Base-by-base conservation (phyloP, 2,888 invertebrate species). In the Eilema caniola region DNA sequence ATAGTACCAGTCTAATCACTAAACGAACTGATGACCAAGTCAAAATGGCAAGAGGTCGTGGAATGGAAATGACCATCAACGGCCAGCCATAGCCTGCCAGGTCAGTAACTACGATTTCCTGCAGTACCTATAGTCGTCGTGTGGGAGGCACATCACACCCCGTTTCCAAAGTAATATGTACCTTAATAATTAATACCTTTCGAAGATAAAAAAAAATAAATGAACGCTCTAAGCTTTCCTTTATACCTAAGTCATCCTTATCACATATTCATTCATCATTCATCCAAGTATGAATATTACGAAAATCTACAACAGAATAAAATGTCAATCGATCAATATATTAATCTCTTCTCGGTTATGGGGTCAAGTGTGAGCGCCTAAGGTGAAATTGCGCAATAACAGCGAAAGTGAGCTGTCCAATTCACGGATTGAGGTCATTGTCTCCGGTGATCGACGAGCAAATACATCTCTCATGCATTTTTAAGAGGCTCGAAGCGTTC, bases 341-440 rank as follows among this genome's bases (percentile, higher is more conserved):
- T 79, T 80, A 81, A 81, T 85, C 83, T 85, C 83, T 66, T 47
- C 31, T 69, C 62, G 59, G 83, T 85, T 84, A 79, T 86, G 90
- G 88, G 94, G 95, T 94, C 95, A 94, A 94, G 95, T 94, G 94
- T 93, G 94, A 94, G 92, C 90, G 88, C 89, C 88, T 93, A 91
- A 94, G 92, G 93, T 92, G 91, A 90, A 86, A 88, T 95, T 94
- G 92, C 93, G 93, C 90, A 93, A 95, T 80, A 75, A 76, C 82
- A 86, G 93, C 93, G 95, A 95, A 94, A 95, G 95, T 92, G 86
- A 89, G 89, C 86, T 87, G 88, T 89, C 90, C 89, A 89, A 92
- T 90, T 89, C 86, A 88, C 88, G 85, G 89, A 95, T 93, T 93
- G 94, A 90, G 94, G 95, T 95, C 95, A 95, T 93, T 95, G 95